These are phyloP conservation scores for Mycalesis mineus DNA, from an alignment of 2,888 invertebrate species.

Conservation along the genomic window DNA sequence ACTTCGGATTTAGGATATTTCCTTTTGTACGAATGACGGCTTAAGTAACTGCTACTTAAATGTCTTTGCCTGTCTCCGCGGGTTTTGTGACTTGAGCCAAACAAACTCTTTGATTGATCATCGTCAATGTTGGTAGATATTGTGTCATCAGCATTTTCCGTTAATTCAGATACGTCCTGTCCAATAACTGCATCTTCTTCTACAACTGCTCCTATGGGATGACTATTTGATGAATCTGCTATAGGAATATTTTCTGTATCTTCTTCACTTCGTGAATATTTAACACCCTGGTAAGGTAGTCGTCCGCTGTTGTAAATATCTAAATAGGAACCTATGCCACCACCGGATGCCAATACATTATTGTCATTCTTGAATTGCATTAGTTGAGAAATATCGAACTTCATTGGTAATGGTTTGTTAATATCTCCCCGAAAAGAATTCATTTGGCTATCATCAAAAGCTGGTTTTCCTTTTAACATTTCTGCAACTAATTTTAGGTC, in stretches of 20 bases:
- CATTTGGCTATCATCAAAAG: slow-evolving; percentile 55
- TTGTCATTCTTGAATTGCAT: slow-evolving; percentile 57
- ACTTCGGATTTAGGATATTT: slow-evolving; percentile 57
- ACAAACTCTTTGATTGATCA: slow-evolving; percentile 47
- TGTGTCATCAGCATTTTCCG: slow-evolving; percentile 47
- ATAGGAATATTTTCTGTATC: slow-evolving; percentile 69
- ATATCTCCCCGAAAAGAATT: slow-evolving; percentile 53
- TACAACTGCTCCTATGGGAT: slow-evolving; percentile 71
- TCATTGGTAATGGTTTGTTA: slow-evolving; percentile 52
- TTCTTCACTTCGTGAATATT: slow-evolving; percentile 72
- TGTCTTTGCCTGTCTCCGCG: slow-evolving; percentile 51
- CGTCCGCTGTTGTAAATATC: slow-evolving; percentile 57
- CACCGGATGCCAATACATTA: slow-evolving; percentile 43
- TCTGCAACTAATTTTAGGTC: slow-evolving; percentile 70
- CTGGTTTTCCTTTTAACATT: slow-evolving; percentile 65
- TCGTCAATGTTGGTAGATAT: slow-evolving; percentile 43
- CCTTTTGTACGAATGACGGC: slow-evolving; percentile 49
- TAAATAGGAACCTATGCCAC: slow-evolving; percentile 53
- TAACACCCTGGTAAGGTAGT: slow-evolving; percentile 63
- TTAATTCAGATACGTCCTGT: slow-evolving; percentile 49
- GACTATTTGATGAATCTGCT: slow-evolving; percentile 60
- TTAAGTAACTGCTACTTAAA: slow-evolving; percentile 47
- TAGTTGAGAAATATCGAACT: slow-evolving; percentile 58
- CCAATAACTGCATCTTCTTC: slow-evolving; percentile 57
- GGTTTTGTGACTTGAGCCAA: slow-evolving; percentile 40